Evolutionary conservation across 35 echinoderm and acorn worm species (phyloP).

Genomic region (Acanthaster planci): DNA sequence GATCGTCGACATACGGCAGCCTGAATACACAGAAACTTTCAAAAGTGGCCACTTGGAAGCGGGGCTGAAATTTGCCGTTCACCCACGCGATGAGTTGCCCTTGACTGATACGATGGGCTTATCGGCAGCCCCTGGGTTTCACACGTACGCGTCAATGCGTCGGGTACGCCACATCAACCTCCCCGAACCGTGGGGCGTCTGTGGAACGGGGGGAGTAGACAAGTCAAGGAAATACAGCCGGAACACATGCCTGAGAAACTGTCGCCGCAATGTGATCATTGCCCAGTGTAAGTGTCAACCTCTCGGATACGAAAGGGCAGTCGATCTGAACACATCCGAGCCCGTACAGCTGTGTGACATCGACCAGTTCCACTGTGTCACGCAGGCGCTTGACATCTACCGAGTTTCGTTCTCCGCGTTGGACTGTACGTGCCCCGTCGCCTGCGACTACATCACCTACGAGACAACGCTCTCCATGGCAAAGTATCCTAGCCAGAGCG

Average conservation of each 20-base stretch:
- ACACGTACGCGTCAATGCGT: slow-evolving; percentile 12
- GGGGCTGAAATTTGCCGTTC: slow-evolving; percentile 7
- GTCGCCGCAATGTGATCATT: not conserved
- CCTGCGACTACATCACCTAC: slow-evolving; percentile 8
- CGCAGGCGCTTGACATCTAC: not conserved
- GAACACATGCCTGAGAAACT: not conserved
- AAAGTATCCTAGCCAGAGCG: not conserved
- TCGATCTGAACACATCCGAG: too few species aligned
- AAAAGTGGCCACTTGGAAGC: not conserved
- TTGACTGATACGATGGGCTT: not conserved
- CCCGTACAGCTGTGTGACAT: not conserved
- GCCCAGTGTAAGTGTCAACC: slow-evolving; percentile 7
- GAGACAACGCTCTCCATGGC: slow-evolving; percentile 2
- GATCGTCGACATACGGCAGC: not conserved
- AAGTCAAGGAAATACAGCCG: not conserved
- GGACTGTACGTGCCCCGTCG: not conserved
- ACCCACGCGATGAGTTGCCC: not conserved
- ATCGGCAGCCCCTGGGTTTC: slow-evolving; percentile 5
- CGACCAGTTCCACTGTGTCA: not conserved
- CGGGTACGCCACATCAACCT: not conserved
- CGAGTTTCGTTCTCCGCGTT: too few species aligned
- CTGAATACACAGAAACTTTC: slow-evolving; percentile 17
- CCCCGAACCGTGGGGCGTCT: slow-evolving; percentile 1
- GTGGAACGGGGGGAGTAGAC: not conserved
- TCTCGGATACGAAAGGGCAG: not conserved